Conservation (phyloP, 23 tunicate species). For the Halocynthia roretzi region DNA sequence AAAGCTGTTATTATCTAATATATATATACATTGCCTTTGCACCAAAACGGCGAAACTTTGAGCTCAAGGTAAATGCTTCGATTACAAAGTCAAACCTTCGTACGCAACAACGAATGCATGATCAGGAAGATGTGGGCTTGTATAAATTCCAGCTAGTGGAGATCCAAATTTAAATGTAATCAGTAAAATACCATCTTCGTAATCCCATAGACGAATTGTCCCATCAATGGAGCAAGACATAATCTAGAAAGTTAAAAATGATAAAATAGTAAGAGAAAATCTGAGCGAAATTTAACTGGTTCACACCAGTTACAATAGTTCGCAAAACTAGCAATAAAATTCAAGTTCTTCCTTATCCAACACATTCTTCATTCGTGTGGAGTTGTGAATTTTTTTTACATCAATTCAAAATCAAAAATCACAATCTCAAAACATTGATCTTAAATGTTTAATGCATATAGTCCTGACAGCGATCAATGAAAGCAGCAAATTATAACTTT, state of each 20-base stretch:
- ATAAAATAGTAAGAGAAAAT: background rate
- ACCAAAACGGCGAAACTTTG: too few relatives aligned
- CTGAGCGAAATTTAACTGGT: too few relatives aligned
- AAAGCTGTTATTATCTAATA: too few relatives aligned
- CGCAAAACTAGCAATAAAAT: too few relatives aligned
- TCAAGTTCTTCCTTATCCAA: too few relatives aligned
- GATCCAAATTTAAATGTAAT: slow-evolving; percentile 7
- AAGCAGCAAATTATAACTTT: too few relatives aligned
- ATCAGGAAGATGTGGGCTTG: slow-evolving; percentile 2
- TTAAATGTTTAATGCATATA: background rate
- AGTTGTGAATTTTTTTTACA: background rate
- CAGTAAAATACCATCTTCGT: slow-evolving; percentile 67
- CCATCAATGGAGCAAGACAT: slow-evolving; percentile 55
- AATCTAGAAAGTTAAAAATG: slow-evolving; percentile 21
- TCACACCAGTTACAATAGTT: too few relatives aligned
- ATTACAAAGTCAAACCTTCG: slow-evolving; percentile 1
- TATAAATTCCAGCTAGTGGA: slow-evolving; percentile 32
- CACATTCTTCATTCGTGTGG: background rate
- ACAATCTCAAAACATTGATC: background rate
- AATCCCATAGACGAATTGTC: slow-evolving; percentile 66
- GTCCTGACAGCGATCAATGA: too few relatives aligned
- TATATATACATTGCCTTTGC: too few relatives aligned
- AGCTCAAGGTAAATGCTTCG: background rate
- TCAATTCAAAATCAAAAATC: background rate
- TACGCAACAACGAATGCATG: slow-evolving; percentile 19